Evolutionary conservation across 2,113 vertebrate species (phyloP).

Genomic region (Collichthys lucidus): DNA sequence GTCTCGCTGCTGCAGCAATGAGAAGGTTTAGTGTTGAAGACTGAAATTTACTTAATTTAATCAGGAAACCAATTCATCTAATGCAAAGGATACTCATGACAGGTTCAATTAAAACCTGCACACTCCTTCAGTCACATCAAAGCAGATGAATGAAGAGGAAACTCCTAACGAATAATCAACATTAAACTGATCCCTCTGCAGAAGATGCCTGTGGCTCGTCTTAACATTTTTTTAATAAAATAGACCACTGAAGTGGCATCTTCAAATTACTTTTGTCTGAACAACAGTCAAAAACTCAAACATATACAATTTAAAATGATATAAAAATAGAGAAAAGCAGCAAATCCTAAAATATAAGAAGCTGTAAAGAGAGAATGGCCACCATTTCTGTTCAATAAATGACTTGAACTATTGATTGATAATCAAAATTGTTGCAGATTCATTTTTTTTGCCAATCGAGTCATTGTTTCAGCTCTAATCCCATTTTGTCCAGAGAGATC

Average conservation of each 20-base stretch:
- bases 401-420: not conserved
- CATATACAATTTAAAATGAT: not conserved
- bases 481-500: not conserved
- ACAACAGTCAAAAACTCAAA: not conserved
- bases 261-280: not conserved
- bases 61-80: conserved; percentile 40
- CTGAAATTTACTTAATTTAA: conserved; percentile 41
- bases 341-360: not conserved
- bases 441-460: not conserved
- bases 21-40: conserved; percentile 36
- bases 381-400: not conserved
- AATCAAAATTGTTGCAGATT: not conserved
- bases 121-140: conserved; percentile 28
- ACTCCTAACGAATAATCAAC: conserved; percentile 8
- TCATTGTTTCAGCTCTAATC: not conserved
- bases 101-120: conserved; percentile 33
- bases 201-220: not conserved
- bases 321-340: not conserved
- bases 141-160: conserved; percentile 12
- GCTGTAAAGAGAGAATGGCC: not conserved
- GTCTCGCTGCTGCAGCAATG: conserved; percentile 24
- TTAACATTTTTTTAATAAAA: not conserved
- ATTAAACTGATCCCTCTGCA: conserved; percentile 23
- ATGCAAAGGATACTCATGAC: conserved; percentile 29
- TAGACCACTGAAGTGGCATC: not conserved